phyloP scores from a whole-genome alignment of 1,140 invertebrate species.

The Dolichoris vasculosae region DNA sequence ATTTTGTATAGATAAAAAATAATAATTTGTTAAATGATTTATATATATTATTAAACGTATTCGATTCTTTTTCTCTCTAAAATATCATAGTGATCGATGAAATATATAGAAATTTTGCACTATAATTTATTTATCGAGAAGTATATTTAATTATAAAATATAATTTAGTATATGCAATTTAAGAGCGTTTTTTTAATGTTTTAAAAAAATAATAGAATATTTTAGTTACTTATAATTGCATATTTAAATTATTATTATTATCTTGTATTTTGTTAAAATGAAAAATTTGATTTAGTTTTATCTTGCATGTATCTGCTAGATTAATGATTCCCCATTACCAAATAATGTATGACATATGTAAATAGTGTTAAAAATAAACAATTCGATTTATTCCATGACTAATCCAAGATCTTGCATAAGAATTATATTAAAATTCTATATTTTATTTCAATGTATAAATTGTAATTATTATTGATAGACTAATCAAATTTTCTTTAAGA shows the following conservation, averaged over 20 bases:
- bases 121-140: no score
- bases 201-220: no score
- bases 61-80: no score
- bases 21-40: neutral
- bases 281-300: neutral
- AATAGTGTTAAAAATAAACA: neutral
- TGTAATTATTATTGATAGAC: conserved; percentile 7
- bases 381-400: neutral
- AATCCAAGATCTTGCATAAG: neutral
- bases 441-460: neutral
- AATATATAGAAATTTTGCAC: no score
- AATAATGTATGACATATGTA: neutral
- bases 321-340: neutral
- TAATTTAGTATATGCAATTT: no score
- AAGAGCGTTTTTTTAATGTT: no score
- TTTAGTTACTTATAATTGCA: no score
- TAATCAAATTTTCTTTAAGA: neutral
- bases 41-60: no score
- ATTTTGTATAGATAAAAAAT: neutral
- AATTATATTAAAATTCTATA: neutral
- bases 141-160: no score
- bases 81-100: no score
- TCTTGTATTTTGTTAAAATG: no score
- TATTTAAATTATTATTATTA: no score
- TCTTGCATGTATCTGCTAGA: neutral